Evolutionary conservation across 1,140 invertebrate species (phyloP).

Genomic region (Bilobella aurantiaca): DNA sequence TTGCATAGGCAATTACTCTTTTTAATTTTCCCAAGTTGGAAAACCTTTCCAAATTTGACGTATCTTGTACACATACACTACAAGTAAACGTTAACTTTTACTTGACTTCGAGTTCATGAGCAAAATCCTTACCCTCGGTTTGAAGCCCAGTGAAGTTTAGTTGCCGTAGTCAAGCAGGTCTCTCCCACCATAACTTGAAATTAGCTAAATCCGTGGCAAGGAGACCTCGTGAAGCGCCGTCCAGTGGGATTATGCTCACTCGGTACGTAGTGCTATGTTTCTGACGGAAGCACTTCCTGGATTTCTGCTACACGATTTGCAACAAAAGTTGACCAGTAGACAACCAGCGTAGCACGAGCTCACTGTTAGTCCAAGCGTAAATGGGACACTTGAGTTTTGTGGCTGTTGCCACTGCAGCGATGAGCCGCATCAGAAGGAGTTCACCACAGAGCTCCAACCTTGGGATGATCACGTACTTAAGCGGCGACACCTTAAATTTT

Average conservation of each 20-base stretch:
- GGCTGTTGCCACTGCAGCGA: neutral
- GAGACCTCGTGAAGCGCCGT: constrained; percentile 32
- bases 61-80: neutral
- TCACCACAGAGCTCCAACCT: constrained; percentile 25
- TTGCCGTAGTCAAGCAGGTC: constrained; percentile 15
- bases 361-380: constrained; percentile 39
- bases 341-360: constrained; percentile 37
- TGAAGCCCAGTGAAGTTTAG: neutral
- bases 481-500: constrained; percentile 24
- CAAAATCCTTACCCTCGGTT: neutral
- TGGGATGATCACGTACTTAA: constrained; percentile 25
- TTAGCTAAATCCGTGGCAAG: neutral
- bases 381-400: neutral
- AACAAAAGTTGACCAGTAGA: constrained; percentile 37
- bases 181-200: constrained; percentile 14
- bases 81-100: neutral
- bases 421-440: neutral
- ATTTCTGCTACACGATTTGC: constrained; percentile 38
- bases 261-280: constrained; percentile 33
- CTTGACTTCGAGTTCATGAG: neutral
- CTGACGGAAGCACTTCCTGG: constrained; percentile 28
- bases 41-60: neutral
- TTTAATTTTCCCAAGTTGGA: neutral
- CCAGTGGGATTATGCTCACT: constrained; percentile 36
- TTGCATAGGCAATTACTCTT: neutral